Conservation (phyloP, 2,113 vertebrate species). For the Antechinus flavipes region DNA sequence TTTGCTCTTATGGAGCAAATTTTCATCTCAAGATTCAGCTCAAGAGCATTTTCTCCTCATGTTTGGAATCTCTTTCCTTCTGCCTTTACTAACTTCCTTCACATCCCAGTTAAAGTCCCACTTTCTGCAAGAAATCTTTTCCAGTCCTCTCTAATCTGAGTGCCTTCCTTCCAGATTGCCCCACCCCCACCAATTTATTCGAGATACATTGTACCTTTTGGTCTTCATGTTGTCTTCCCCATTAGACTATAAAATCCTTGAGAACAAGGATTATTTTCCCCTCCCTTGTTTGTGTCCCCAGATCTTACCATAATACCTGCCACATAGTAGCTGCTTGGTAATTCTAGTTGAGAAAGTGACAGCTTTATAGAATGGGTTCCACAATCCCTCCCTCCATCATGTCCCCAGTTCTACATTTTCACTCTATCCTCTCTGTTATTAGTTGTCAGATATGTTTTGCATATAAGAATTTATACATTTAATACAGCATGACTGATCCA, state of each 20-base stretch:
- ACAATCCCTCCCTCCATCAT: background rate
- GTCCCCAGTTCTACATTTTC: background rate
- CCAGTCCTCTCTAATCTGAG: background rate
- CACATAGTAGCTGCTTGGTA: background rate
- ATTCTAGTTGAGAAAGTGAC: background rate
- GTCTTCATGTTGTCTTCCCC: background rate
- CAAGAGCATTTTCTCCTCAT: background rate
- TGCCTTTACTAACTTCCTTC: background rate
- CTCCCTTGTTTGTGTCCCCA: background rate
- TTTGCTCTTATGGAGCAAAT: background rate
- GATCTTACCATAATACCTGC: background rate
- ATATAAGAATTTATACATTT: background rate
- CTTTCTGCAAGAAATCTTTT: background rate
- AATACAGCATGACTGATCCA: constrained; percentile 7
- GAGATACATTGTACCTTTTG: background rate
- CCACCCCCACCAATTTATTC: background rate
- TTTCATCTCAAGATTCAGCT: background rate
- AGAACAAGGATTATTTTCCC: background rate
- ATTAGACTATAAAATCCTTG: background rate
- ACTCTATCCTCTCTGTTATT: background rate
- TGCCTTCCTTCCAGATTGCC: background rate
- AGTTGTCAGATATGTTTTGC: constrained; percentile 14
- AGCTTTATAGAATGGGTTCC: background rate
- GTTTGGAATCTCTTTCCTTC: background rate
- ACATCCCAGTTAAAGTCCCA: background rate